These are phyloP conservation scores for Epinotia ramella DNA, from an alignment of 2,888 invertebrate species.

Conservation along the genomic window DNA sequence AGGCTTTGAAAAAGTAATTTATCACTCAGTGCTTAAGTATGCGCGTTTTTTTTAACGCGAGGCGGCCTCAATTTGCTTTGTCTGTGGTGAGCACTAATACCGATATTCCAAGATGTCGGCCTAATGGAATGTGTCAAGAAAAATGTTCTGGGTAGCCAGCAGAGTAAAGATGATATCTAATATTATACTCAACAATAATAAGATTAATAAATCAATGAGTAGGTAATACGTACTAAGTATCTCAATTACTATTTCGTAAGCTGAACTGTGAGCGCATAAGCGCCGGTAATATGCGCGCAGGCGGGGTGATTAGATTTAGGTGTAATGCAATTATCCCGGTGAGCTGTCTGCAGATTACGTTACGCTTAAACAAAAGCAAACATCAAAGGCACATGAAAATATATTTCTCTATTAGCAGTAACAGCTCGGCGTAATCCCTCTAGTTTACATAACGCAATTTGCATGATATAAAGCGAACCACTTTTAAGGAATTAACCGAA, in stretches of 20 bases:
- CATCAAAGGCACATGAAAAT: slow-evolving; percentile 38
- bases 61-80: too few species aligned
- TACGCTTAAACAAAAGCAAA: slow-evolving; percentile 32
- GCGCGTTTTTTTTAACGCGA: too few species aligned
- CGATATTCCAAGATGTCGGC: too few species aligned
- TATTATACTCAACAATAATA: too few species aligned
- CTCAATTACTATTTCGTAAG: background rate
- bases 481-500: slow-evolving; percentile 42
- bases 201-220: too few species aligned
- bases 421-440: slow-evolving; percentile 26
- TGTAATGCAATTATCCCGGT: slow-evolving; percentile 16
- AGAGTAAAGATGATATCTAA: too few species aligned
- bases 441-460: slow-evolving; percentile 40
- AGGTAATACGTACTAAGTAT: too few species aligned
- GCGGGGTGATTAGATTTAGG: slow-evolving; percentile 27
- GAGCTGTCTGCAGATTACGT: slow-evolving; percentile 32
- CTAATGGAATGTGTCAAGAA: too few species aligned
- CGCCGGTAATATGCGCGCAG: slow-evolving; percentile 3
- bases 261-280: slow-evolving; percentile 6
- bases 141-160: too few species aligned
- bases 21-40: background rate
- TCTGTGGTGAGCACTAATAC: too few species aligned
- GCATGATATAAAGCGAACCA: slow-evolving; percentile 39
- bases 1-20: background rate
- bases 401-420: slow-evolving; percentile 36